Evolutionary conservation across 2,888 invertebrate species (phyloP).

Genomic region (Shargacucullia verbasci): DNA sequence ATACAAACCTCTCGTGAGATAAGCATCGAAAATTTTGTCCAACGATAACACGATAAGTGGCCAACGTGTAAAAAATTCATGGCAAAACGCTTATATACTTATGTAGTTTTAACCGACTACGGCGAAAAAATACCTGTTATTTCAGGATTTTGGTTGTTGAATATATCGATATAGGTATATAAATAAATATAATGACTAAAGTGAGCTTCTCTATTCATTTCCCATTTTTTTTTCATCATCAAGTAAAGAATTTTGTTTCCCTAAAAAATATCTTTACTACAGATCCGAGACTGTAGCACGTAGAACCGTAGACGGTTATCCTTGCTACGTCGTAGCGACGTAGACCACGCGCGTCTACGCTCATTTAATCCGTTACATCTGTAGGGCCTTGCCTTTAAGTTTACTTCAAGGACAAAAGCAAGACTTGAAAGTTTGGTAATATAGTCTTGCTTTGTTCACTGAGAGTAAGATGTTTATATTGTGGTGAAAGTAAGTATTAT

Average conservation of each 20-base stretch:
- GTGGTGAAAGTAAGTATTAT: not conserved
- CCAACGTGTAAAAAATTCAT: slow-evolving; percentile 64
- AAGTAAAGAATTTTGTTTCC: not conserved
- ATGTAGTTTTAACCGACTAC: slow-evolving; percentile 50
- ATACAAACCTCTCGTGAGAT: slow-evolving; percentile 55
- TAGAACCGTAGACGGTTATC: slow-evolving; percentile 38
- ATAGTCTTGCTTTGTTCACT: slow-evolving; percentile 15
- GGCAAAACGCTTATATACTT: slow-evolving; percentile 43
- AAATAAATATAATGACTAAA: no score
- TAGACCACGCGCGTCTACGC: slow-evolving; percentile 37
- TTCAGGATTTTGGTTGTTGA: slow-evolving; percentile 35
- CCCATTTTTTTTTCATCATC: no score
- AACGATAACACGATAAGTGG: slow-evolving; percentile 59
- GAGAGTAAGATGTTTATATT: slow-evolving; percentile 7
- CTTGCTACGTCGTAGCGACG: slow-evolving; percentile 48
- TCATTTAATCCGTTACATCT: slow-evolving; percentile 41
- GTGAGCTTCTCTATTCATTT: no score
- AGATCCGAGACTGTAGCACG: slow-evolving; percentile 18
- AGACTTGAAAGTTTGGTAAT: slow-evolving; percentile 30
- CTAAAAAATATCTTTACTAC: slow-evolving; percentile 2
- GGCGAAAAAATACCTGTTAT: slow-evolving; percentile 41
- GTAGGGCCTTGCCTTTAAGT: slow-evolving; percentile 39
- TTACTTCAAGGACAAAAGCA: slow-evolving; percentile 49
- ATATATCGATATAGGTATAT: no score
- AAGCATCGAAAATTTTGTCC: slow-evolving; percentile 57